Evolutionary conservation across 2,888 invertebrate species (phyloP).

Genomic region (Lamproptera curius): DNA sequence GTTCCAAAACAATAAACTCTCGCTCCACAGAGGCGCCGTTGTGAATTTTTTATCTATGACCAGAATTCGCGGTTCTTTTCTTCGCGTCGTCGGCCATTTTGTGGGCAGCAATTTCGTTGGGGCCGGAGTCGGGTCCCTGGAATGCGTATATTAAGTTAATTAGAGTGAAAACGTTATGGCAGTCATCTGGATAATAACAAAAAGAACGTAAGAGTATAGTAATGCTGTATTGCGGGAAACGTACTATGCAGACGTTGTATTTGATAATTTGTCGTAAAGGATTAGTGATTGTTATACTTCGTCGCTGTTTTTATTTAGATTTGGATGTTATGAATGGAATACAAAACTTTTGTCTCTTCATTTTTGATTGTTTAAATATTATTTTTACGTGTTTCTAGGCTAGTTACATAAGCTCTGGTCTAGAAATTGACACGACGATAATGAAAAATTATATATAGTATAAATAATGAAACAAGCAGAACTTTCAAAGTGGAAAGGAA

Average conservation of each 20-base stretch:
- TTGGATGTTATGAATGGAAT: no score
- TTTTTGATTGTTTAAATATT: no score
- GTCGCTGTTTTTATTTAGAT: no score
- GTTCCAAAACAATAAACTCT: constrained; percentile 51
- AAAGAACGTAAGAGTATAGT: neutral
- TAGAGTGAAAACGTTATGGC: constrained; percentile 6
- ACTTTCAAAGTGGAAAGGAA: no score
- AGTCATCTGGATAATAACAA: constrained; percentile 10
- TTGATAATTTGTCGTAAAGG: neutral
- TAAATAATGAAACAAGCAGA: no score
- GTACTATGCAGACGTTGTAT: neutral
- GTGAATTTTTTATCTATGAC: constrained; percentile 48
- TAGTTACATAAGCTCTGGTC: no score
- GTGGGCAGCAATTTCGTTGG: constrained; percentile 30
- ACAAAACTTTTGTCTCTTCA: no score
- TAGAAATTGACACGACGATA: no score
- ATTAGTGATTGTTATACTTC: no score
- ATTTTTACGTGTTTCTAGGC: no score
- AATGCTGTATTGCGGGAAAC: neutral
- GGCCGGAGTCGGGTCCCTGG: constrained; percentile 52
- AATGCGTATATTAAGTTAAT: constrained; percentile 25
- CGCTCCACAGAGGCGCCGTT: constrained; percentile 45
- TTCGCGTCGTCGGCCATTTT: constrained; percentile 46
- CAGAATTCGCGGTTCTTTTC: constrained; percentile 34
- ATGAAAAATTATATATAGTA: no score